Evolutionary conservation across 2,888 invertebrate species (phyloP), one percentile per base, ranked within the genome.

Genomic region (Palloptera scutellata): DNA sequence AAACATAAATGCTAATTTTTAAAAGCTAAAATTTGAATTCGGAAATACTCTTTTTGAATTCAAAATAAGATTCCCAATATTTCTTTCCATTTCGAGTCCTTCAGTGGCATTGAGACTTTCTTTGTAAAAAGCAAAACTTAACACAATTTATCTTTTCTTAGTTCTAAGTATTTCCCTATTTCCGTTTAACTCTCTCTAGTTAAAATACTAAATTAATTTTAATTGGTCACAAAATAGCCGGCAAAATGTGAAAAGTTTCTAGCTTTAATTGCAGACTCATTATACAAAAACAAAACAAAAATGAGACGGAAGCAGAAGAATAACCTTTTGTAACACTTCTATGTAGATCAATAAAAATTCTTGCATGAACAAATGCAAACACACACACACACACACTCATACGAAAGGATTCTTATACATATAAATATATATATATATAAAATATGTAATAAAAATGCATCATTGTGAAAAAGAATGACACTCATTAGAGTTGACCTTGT

Each of bases 401-500:
- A 30, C 30, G 3, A 30, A 30, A 6, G 6, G 2, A 30, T 30
- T 6, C 30, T 30, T n/a, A 53, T n/a, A 41, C 43, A n/a, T n/a
- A n/a, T n/a, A n/a, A n/a, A n/a, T n/a, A 55, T 6, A 20, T 52
- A 48, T 17, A 55, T 6, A 30, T 30, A 30, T 2, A 30, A 30
- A 30, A 4, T 2, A 30, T 30, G 30, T 30, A 30, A 30, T 30
- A 63, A 64, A 68, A 65, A 60, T 68, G 61, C 64, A 61, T 4
- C 30, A 30, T 2, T 30, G 19, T 62, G 54, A 63, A 66, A 63
- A 64, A 69, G 60, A 43, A 52, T 66, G 72, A 69, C 64, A 74
- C 73, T 76, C 74, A 74, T 76, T 76, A 71, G 69, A 72, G 69
- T 66, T 75, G 76, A 76, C 82, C 81, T 82, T 81, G 81, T 78